These are phyloP conservation scores for Agrenia bidenticulata DNA, from an alignment of 2,888 invertebrate genomes.

Conservation along the genomic window DNA sequence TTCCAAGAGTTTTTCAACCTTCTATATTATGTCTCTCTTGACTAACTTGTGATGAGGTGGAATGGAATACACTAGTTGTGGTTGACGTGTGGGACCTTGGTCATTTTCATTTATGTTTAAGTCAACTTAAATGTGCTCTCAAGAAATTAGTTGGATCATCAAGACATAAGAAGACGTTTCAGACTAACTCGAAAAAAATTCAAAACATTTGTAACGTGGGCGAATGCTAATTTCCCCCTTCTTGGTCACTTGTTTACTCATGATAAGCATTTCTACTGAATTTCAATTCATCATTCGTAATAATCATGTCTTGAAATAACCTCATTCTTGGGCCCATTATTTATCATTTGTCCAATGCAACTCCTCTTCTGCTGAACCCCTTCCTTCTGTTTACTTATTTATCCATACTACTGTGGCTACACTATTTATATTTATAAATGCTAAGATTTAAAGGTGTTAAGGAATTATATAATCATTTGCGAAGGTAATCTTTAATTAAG, in stretches of 20 bases:
- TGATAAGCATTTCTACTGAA: slow-evolving; percentile 10
- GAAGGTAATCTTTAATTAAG: too few relatives aligned
- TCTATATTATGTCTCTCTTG: too few relatives aligned
- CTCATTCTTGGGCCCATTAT: background rate
- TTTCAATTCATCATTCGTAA: background rate
- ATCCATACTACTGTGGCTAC: background rate
- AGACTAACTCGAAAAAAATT: background rate
- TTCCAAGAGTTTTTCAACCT: too few relatives aligned
- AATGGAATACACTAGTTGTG: too few relatives aligned
- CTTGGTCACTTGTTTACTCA: slow-evolving; percentile 14
- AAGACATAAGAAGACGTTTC: background rate
- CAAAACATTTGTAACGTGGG: background rate
- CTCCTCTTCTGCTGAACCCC: background rate
- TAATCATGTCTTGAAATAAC: slow-evolving; percentile 12
- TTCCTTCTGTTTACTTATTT: background rate
- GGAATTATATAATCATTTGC: too few relatives aligned
- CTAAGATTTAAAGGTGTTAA: too few relatives aligned
- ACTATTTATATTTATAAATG: background rate
- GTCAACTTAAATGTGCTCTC: too few relatives aligned
- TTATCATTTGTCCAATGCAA: background rate
- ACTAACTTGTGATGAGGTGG: too few relatives aligned
- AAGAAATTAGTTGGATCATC: too few relatives aligned
- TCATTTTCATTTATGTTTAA: too few relatives aligned
- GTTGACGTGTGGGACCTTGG: too few relatives aligned
- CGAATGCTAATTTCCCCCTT: slow-evolving; percentile 5